These are phyloP conservation scores for Nixonia krombeini DNA, from an alignment of 1,140 invertebrate species.

Conservation along the genomic window DNA sequence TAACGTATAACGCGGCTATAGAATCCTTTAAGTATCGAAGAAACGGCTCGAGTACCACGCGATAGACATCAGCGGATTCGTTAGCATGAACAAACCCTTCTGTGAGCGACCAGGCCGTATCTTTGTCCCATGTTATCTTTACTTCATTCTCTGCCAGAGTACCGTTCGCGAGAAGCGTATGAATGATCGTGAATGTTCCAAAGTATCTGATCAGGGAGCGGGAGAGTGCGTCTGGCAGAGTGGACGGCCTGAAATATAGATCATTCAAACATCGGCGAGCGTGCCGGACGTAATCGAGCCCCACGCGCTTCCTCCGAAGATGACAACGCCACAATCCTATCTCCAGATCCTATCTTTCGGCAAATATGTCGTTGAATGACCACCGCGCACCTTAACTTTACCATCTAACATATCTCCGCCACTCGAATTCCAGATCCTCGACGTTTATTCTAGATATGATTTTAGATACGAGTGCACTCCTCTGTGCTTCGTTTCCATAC, in stretches of 20 bases:
- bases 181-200: constrained; percentile 31
- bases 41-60: background rate
- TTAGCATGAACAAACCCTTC: constrained; percentile 29
- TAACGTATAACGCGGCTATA: background rate
- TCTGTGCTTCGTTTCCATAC: constrained; percentile 38
- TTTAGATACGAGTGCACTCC: constrained; percentile 34
- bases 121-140: constrained; percentile 26
- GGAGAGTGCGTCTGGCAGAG: constrained; percentile 14
- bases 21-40: background rate
- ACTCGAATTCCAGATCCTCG: constrained; percentile 38
- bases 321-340: constrained; percentile 34
- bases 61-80: constrained; percentile 30
- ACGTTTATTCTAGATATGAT: constrained; percentile 48
- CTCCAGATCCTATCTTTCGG: constrained; percentile 35
- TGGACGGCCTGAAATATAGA: constrained; percentile 32
- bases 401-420: constrained; percentile 29
- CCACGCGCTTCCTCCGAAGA: constrained; percentile 14
- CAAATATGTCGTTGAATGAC: constrained; percentile 47
- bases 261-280: constrained; percentile 34
- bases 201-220: constrained; percentile 17
- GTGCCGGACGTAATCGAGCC: constrained; percentile 25
- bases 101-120: constrained; percentile 5
- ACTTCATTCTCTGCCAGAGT: constrained; percentile 3
- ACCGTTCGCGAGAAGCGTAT: constrained; percentile 24
- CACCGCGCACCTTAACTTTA: constrained; percentile 39